Evolutionary conservation across 1,140 invertebrate species (phyloP).

Genomic region (Leguminivora glycinivorella): DNA sequence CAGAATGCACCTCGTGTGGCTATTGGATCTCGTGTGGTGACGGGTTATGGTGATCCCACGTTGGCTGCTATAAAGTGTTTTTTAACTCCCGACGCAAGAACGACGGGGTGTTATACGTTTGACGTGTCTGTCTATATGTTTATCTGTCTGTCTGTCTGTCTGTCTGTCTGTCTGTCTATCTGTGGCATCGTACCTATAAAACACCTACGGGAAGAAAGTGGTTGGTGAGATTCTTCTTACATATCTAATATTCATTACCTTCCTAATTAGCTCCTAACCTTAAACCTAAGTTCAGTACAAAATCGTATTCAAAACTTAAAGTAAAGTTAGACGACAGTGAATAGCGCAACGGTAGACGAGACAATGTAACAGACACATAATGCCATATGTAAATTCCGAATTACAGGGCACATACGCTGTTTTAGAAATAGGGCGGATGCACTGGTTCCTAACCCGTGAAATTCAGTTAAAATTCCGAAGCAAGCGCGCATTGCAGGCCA

Average conservation of each 20-base stretch:
- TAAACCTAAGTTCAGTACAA: background rate
- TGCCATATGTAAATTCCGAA: constrained; percentile 33
- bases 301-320: background rate
- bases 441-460: constrained; percentile 31
- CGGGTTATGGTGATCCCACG: too few relatives aligned
- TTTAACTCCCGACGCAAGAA: too few relatives aligned
- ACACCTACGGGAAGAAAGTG: too few relatives aligned
- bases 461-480: constrained; percentile 42
- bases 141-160: too few relatives aligned
- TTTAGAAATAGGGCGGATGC: constrained; percentile 24
- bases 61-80: too few relatives aligned
- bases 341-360: background rate
- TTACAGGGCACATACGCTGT: constrained; percentile 8
- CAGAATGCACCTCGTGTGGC: too few relatives aligned
- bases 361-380: background rate
- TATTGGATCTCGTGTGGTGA: too few relatives aligned
- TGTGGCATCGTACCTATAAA: too few relatives aligned
- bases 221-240: too few relatives aligned
- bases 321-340: constrained; percentile 8
- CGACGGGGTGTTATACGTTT: too few relatives aligned
- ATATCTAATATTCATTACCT: background rate
- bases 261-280: background rate
- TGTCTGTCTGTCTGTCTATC: too few relatives aligned
- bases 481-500: constrained; percentile 36
- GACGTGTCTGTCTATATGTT: too few relatives aligned